A percentile compares a stretch with the other conserved stretches of the same genome.
Evolutionary conservation across 2,797 vertebrate genomes (phyloP).

Genomic region (Falco berigora): DNA sequence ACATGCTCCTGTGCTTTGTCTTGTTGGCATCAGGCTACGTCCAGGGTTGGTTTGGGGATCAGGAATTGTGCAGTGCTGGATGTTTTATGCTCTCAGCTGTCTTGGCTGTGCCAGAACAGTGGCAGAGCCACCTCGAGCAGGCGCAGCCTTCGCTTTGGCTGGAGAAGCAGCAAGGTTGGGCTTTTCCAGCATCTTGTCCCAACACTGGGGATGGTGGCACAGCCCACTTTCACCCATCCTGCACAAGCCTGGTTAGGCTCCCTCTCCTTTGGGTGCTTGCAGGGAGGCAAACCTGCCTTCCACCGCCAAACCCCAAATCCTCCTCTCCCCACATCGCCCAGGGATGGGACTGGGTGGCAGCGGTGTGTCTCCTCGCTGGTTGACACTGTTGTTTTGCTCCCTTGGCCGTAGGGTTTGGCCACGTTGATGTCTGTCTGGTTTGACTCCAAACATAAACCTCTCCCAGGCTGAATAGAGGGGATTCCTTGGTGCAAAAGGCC

Average conservation of each 20-base stretch:
- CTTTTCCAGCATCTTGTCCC: not conserved
- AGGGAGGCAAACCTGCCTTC: not conserved
- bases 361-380: not conserved
- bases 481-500: not conserved
- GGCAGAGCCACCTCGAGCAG: not conserved
- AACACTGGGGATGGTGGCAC: not conserved
- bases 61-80: not conserved
- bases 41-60: not conserved
- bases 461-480: not conserved
- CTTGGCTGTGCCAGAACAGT: not conserved
- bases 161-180: not conserved
- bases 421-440: not conserved
- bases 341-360: not conserved
- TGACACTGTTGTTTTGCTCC: not conserved
- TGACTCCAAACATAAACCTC: not conserved
- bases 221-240: not conserved
- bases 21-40: not conserved
- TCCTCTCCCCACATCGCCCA: fast-evolving
- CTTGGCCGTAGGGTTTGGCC: fast-evolving
- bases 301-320: not conserved
- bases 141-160: not conserved
- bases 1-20: not conserved
- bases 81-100: not conserved
- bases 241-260: not conserved
- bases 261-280: not conserved